Evolutionary conservation across 2,888 invertebrate species (phyloP).

Genomic region (Coenonympha arcania): DNA sequence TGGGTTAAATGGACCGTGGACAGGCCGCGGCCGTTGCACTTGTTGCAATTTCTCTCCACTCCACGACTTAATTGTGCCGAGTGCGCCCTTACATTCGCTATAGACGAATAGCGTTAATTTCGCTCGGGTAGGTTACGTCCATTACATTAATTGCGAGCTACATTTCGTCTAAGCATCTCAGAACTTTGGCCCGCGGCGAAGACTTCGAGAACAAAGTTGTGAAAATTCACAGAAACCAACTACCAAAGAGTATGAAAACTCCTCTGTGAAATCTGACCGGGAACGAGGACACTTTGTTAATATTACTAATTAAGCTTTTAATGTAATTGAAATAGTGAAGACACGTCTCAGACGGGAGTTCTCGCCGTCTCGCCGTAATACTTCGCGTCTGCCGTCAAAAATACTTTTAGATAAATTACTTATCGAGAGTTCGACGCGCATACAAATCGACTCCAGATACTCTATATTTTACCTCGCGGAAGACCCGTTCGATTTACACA

Average conservation of each 20-base stretch:
- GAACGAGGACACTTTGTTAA: slow-evolving; percentile 63
- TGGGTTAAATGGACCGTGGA: slow-evolving; percentile 67
- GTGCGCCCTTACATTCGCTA: slow-evolving; percentile 58
- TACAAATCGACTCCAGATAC: slow-evolving; percentile 64
- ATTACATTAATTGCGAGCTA: slow-evolving; percentile 72
- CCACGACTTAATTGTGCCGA: slow-evolving; percentile 62
- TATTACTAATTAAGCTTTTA: slow-evolving; percentile 73
- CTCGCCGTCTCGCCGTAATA: slow-evolving; percentile 42
- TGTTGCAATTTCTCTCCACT: slow-evolving; percentile 68
- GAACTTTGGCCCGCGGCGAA: slow-evolving; percentile 57
- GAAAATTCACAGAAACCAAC: slow-evolving; percentile 59
- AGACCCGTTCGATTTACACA: slow-evolving; percentile 61
- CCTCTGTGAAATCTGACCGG: slow-evolving; percentile 31
- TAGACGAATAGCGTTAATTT: slow-evolving; percentile 67
- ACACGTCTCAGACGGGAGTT: slow-evolving; percentile 54
- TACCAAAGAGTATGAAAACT: slow-evolving; percentile 59
- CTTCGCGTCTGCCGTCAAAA: slow-evolving; percentile 56
- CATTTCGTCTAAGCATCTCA: slow-evolving; percentile 68
- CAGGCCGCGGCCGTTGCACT: slow-evolving; percentile 59
- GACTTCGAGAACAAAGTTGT: slow-evolving; percentile 60
- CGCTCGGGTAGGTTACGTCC: slow-evolving; percentile 60
- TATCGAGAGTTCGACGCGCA: slow-evolving; percentile 57
- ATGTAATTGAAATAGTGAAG: slow-evolving; percentile 70
- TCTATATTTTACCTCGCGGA: slow-evolving; percentile 61
- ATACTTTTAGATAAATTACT: slow-evolving; percentile 70